These are phyloP conservation scores for Caenorhabditis becei DNA, from an alignment of 2,888 invertebrate species.

Conservation along the genomic window DNA sequence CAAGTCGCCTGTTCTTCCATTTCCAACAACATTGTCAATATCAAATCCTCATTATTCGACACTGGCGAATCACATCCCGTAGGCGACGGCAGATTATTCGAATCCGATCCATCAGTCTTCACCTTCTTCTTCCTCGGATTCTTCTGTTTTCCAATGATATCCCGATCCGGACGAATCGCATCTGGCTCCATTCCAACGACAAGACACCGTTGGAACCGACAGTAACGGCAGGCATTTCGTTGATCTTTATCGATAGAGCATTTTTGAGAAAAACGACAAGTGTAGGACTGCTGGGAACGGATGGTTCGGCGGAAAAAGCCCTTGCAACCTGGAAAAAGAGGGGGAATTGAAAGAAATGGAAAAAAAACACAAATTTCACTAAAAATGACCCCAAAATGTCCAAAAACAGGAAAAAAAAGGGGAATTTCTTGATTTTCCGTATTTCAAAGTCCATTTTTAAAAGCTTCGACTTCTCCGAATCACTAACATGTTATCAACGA, in stretches of 20 bases:
- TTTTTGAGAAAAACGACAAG: constrained; percentile 76
- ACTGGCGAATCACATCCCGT: constrained; percentile 55
- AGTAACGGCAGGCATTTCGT: constrained; percentile 79
- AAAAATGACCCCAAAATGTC: not conserved
- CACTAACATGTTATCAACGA: no score
- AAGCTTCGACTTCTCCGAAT: no score
- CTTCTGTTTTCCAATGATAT: constrained; percentile 81
- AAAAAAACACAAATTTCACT: not conserved
- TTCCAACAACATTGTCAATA: constrained; percentile 74
- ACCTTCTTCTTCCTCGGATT: constrained; percentile 79
- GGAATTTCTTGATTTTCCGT: not conserved
- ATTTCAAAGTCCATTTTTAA: no score
- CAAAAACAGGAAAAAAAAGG: not conserved
- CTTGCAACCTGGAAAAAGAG: constrained; percentile 65
- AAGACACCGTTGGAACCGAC: constrained; percentile 80
- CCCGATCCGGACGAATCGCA: constrained; percentile 80
- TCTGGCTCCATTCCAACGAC: constrained; percentile 80
- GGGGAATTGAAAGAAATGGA: not conserved
- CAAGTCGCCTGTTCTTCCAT: constrained; percentile 71
- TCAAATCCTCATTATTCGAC: constrained; percentile 70
- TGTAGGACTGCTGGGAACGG: constrained; percentile 76
- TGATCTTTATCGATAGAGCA: constrained; percentile 80
- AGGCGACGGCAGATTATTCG: constrained; percentile 74
- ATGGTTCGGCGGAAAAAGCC: constrained; percentile 81
- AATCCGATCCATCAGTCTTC: constrained; percentile 60